A percentile compares a stretch with the other conserved stretches of the same genome.
Evolutionary conservation across 2,113 vertebrate genomes (phyloP).

Genomic region (Callionymus lyra): DNA sequence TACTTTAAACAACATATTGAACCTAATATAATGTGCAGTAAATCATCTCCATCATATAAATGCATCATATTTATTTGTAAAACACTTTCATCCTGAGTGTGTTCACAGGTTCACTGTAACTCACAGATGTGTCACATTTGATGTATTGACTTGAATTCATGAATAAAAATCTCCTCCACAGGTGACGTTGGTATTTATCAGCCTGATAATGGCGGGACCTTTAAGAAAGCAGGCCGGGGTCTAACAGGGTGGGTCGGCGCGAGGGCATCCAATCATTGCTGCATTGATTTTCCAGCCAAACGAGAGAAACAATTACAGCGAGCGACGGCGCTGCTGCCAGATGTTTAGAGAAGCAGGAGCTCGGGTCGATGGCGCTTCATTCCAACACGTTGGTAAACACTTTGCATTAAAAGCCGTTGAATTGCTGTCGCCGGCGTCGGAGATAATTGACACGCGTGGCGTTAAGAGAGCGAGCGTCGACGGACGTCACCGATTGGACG

Average conservation of each 20-base stretch:
- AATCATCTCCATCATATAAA: background rate
- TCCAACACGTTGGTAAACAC: constrained; percentile 36
- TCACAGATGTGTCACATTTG: too few relatives aligned
- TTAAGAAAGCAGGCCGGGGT: constrained; percentile 11
- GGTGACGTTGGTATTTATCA: background rate
- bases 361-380: constrained; percentile 34
- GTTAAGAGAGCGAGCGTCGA: constrained; percentile 1
- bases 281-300: constrained; percentile 43
- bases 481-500: constrained; percentile 4
- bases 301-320: constrained; percentile 45
- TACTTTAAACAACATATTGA: too few relatives aligned
- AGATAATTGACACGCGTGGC: constrained; percentile 12
- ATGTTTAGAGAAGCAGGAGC: constrained; percentile 38
- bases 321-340: constrained; percentile 27
- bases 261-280: constrained; percentile 36
- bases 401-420: constrained; percentile 46
- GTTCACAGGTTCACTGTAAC: too few relatives aligned
- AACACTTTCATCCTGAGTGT: too few relatives aligned
- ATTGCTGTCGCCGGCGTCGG: constrained; percentile 17
- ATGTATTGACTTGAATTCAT: too few relatives aligned
- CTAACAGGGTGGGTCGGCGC: background rate
- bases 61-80: too few relatives aligned
- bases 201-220: constrained; percentile 13
- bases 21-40: too few relatives aligned
- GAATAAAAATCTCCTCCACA: background rate